Base-by-base conservation (phyloP, 1,140 invertebrate species). In the Pogonus chalceus region DNA sequence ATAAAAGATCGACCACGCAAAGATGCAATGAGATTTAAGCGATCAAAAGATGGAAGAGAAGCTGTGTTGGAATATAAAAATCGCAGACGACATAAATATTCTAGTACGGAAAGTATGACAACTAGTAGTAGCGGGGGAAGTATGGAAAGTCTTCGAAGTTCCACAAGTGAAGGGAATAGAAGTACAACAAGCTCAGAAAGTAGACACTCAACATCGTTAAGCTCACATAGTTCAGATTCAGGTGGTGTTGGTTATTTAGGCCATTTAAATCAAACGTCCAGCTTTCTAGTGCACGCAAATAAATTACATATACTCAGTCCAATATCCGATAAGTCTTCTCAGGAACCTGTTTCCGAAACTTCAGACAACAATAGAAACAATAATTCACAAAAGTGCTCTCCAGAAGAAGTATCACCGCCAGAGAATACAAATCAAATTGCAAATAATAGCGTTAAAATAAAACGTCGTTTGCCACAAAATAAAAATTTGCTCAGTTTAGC, bases 261-360 rank as follows among this genome's bases (percentile, higher is more conserved):
- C 47, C 76, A 80, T 61, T 76, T 79, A 50, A 72, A 75, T 53
- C 79, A 79, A 56, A 64, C 82, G 56, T 77, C 80, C 55, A 81
- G 78, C 46, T 85, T 82, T 61, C 68, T 78, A 20, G 76, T 79
- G 56, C 82, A 85, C 64, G 76, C 80, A 9, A 79, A 76, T 63
- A 89, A 90, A 65, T 68, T 90, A 56, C 86, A 90, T 65, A 88
- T 91, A 60, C 74, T 92, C 14, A 91, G 88, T 52, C 89, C 89
- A 3, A 92, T 92, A 61, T 91, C 88, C 22, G 89, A 92, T 69
- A 91, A 91, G 65, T 90, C 88, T n/a, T 88, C 86, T 1, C 85
- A 90, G 64, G 88, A 92, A 63, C 87, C 86, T 12, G 82, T 80
- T 14, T 85, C 83, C 1, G 85, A 88, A 62, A 82, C 82, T 1